phyloP scores from a whole-genome alignment of 2,113 vertebrate species.

The Euleptes europaea region DNA sequence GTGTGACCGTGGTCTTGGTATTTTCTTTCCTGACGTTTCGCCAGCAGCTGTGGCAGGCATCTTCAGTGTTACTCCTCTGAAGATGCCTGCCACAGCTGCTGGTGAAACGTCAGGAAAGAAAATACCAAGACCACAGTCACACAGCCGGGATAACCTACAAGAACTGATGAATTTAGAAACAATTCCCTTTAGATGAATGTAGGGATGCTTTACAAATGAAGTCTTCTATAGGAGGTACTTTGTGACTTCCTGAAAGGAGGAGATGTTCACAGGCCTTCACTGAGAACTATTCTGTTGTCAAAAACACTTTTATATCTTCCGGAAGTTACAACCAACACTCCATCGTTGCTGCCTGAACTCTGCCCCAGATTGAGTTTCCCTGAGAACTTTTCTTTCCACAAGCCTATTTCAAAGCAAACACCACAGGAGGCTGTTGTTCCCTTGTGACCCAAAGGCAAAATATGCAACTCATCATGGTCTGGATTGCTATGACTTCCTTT shows the following conservation, averaged over 20 bases:
- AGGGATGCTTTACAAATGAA: neutral
- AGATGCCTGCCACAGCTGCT: no score
- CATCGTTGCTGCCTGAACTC: neutral
- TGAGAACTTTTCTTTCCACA: neutral
- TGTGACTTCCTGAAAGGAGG: neutral
- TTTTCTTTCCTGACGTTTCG: no score
- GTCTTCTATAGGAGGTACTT: neutral
- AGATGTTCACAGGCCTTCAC: neutral
- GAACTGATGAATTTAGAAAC: no score
- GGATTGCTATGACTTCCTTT: constrained; percentile 25
- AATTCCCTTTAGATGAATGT: neutral
- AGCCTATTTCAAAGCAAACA: neutral
- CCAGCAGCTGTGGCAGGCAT: no score
- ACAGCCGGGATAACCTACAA: no score
- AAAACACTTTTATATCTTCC: neutral
- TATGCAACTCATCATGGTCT: neutral
- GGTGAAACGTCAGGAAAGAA: no score
- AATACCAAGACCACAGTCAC: no score
- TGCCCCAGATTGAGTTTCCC: neutral
- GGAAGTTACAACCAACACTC: neutral
- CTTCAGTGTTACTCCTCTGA: no score
- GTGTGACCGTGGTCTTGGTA: no score
- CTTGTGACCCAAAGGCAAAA: neutral
- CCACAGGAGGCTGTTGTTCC: constrained; percentile 10
- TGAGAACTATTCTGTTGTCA: neutral